Base-by-base conservation (phyloP, 2,888 invertebrate species). In the Rambutsinella grinnellia region DNA sequence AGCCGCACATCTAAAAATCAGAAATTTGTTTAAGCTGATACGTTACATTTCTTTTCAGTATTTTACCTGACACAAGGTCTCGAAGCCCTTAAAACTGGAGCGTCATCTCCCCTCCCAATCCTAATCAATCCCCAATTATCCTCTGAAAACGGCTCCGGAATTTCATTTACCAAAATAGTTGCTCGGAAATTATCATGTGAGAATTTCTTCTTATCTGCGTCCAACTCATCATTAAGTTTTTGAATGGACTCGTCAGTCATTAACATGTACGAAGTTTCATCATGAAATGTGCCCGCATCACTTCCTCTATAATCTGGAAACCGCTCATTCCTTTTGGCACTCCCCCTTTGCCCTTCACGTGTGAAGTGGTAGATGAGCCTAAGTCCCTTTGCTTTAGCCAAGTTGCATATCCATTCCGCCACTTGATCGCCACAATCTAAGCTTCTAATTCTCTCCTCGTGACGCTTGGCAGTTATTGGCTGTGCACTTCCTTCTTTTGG, bases 201-300 rank as follows among this genome's bases (percentile, higher is more conserved):
- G 0, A 83, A 76, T 2, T 71, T 70, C 2, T 24, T 65, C n/a
- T n/a, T n/a, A n/a, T n/a, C n/a, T n/a, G n/a, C n/a, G 8, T 62
- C 61, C 8, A 83, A 15, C 21, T 77, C 67, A 1, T 54, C 51
- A 67, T 83, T 83, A 2, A 83, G 3, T n/a, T 61, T 65, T 8
- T 28, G 74, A 10, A 83, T 0, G 2, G 81, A 80, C 44, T 83
- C 83, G 28, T 81, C 74, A 6, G 81, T 75, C 65, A 77, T 67
- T 8, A 83, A n/a, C 78, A 82, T 76, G 54, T 80, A 82, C 2
- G 83, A 72, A 3, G 83, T 83, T 60, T 83, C 80, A 47, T 83
- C 83, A 44, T 81, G 81, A 54, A 81, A 80, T 24, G 77, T 28
- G 2, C 82, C 82, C 82, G 69, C 62, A 47, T 72, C 66, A 15